Evolutionary conservation across 2,113 vertebrate genomes (phyloP), one percentile per base, ranked within the genome.

Genomic region (Takifugu flavidus): DNA sequence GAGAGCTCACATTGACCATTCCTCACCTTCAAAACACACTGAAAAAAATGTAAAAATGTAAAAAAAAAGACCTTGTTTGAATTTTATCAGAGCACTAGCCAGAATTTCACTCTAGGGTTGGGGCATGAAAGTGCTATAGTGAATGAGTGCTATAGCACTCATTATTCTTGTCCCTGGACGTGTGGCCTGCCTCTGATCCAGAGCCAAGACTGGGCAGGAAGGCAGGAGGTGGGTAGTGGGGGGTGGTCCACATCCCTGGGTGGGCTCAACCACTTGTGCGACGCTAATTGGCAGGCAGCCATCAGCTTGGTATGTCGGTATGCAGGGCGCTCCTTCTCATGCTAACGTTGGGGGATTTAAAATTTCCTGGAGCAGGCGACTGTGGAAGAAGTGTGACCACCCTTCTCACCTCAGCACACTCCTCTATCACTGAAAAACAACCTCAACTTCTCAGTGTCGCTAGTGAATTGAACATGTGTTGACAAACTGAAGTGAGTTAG

Each of bases 1-100:
- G 53, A 49, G 15, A 63, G 56, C 64, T 25, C 28, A 8, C 42
- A 54, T 34, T 58, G 26, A 53, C 72, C 70, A 45, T 50, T 56
- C 45, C 59, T 71, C 62, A 72, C 78, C 73, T 72, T 74, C 61
- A 52, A 62, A 79, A 70, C 12, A 39, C 62, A 57, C 73, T 60
- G 65, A 74, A 86, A 78, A 39, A 75, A 76, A 13, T 43, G 6
- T 43, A 43, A 43, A 43, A 43, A 43, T 8, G 13, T 43, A 43
- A 43, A 43, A 77, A 77, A 84, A 78, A 86, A 63, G 65, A 87
- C 71, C 78, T 87, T 77, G 72, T 79, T 84, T 82, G 65, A 67
- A 67, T 82, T 86, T 92, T 91, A 92, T 91, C 90, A 82, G 69
- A 89, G 87, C 87, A 79, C 89, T 87, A 80, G 84, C 67, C 66